Evolutionary conservation across 2,888 invertebrate genomes (phyloP).

Genomic region (Spialia ferax): DNA sequence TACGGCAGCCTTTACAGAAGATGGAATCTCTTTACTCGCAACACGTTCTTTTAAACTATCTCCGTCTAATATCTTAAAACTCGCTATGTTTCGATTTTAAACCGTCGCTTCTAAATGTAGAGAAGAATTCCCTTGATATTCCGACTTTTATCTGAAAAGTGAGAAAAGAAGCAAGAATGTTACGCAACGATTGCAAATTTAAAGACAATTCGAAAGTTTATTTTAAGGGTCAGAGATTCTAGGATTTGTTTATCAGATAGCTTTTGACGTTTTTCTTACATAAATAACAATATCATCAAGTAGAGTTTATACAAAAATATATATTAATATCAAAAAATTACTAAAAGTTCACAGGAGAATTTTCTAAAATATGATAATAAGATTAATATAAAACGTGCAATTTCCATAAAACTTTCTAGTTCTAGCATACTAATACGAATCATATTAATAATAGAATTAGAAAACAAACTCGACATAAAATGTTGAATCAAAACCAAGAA

Average conservation of each 20-base stretch:
- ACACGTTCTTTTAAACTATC: conserved; percentile 37
- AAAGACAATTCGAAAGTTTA: neutral
- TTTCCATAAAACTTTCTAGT: too few relatives aligned
- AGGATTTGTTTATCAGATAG: neutral
- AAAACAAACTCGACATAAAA: too few relatives aligned
- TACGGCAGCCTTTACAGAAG: conserved; percentile 5
- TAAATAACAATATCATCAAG: too few relatives aligned
- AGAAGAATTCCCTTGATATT: conserved; percentile 26
- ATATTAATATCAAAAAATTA: too few relatives aligned
- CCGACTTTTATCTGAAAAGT: conserved; percentile 27
- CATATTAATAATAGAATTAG: too few relatives aligned
- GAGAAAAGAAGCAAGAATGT: neutral
- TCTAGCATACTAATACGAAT: too few relatives aligned
- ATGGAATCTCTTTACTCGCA: conserved; percentile 30
- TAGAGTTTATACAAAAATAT: too few relatives aligned
- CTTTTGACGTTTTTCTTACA: neutral
- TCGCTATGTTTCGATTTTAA: conserved; percentile 32
- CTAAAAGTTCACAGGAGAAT: too few relatives aligned
- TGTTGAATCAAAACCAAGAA: too few relatives aligned
- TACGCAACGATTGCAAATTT: neutral
- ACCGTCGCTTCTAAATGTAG: conserved; percentile 24
- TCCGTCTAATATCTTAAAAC: conserved; percentile 35
- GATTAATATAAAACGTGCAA: too few relatives aligned
- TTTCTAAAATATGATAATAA: too few relatives aligned
- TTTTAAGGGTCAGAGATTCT: neutral